Base-by-base conservation (phyloP, 2,797 vertebrate genomes). In the Chaetophractus vellerosus region DNA sequence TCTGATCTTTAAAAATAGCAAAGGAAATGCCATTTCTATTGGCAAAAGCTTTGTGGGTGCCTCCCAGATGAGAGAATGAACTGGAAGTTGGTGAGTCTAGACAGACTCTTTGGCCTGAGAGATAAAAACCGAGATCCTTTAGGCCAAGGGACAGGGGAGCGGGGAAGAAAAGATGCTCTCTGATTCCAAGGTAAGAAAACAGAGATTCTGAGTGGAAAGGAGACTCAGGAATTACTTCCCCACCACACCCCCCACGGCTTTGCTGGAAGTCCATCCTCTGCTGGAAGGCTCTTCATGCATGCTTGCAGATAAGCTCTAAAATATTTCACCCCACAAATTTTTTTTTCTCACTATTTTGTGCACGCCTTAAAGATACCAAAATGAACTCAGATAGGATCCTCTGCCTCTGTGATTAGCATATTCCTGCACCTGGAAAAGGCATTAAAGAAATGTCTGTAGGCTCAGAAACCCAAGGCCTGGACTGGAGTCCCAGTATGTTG, bases 1-100 rank as follows among this genome's bases (percentile, higher is more conserved):
- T 97, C 94, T 97, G 97, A 97, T 96, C 97, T 97, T 97, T 97
- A 89, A 96, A 97, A 97, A 97, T 97, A 97, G 87, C 97, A 97
- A 94, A 96, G 96, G 96, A 97, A 97, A 97, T 97, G 96, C 96
- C 97, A 88, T 95, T 96, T 97, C 81, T 97, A 96, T 97, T 97
- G 97, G 97, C 91, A 91, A 88, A 97, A 96, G 96, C 97, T 97
- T 96, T 97, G 92, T 96, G 97, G 96, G 96, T 63, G 82, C 96
- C 83, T 96, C 83, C 90, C 80, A 84, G 96, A 91, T 80, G 96
- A 91, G 89, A 91, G 86, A 63, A 66, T 76, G 95, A 94, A 88
- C 89, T 91, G 72, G 68, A 90, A 91, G 92, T 89, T 91, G 80
- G 90, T 48, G 83, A 96, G 89, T 91, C 80, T 72, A 18, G 96